phyloP scores from a whole-genome alignment of 2,113 vertebrate genomes.

The Plecturocebus donacophilus region DNA sequence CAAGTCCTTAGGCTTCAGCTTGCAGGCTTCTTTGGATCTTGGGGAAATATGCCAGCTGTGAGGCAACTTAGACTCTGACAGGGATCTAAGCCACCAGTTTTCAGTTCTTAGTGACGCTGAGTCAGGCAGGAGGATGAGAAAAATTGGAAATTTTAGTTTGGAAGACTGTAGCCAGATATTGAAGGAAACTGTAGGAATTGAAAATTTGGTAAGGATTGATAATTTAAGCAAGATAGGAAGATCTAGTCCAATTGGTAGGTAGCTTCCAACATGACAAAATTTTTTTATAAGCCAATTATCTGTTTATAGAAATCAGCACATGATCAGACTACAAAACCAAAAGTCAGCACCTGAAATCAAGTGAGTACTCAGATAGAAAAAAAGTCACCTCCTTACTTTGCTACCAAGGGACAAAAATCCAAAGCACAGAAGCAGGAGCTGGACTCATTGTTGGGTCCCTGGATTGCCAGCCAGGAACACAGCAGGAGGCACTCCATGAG shows the following conservation, averaged over 20 bases:
- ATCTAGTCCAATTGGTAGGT: background rate
- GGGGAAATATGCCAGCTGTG: background rate
- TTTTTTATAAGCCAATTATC: background rate
- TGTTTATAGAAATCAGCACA: background rate
- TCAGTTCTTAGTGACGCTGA: background rate
- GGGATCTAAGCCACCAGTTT: background rate
- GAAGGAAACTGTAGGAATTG: background rate
- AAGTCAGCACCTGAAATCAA: background rate
- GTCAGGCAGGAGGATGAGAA: background rate
- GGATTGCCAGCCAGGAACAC: background rate
- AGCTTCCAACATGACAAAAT: background rate
- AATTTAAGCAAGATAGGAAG: background rate
- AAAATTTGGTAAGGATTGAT: conserved; percentile 8
- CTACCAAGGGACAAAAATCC: background rate
- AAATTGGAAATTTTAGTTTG: background rate
- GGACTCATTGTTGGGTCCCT: background rate
- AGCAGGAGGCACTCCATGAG: background rate
- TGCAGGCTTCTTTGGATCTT: background rate
- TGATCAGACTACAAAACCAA: background rate
- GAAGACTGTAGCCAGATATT: background rate
- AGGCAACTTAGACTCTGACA: background rate
- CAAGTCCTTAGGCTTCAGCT: background rate
- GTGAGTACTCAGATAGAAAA: background rate
- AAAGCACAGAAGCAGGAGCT: background rate
- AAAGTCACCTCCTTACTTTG: background rate